Base-by-base conservation (phyloP, 2,888 invertebrate genomes). In the Agrotis ipsilon region DNA sequence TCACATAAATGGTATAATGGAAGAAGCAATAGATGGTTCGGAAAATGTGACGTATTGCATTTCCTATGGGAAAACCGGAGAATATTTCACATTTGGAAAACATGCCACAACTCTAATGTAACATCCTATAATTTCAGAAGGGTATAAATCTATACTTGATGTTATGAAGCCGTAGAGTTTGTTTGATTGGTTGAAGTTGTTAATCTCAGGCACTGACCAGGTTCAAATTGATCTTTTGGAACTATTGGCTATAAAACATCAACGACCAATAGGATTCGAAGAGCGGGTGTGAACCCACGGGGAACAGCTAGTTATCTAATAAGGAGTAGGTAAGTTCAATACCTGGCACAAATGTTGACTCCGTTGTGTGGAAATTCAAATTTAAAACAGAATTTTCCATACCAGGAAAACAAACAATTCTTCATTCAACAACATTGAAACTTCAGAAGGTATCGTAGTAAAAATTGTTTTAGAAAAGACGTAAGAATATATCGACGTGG, bases 31-130 rank as follows among this genome's bases (percentile, higher is more conserved):
- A 74, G 75, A 60, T 67, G 60, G 55, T 13, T 39, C 60, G 55
- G 68, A 75, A 74, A 80, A 67, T 74, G 27, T 78, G n/a, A 67
- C 51, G 51, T 52, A 65, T 72, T 58, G 63, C 59, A 63, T 73
- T 58, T 18, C 16, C 7, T 14, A n/a, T 0, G 27, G 9, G 43
- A 57, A 51, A 79, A 72, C 13, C 19, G 13, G 2, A 1, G 14
- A 21, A 60, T 59, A 46, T 63, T 59, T 51, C 62, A 65, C 51
- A 46, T 49, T 18, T 58, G 11, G 21, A 51, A 21, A 21, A 51
- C 14, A 51, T 21, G 6, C 21, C 39, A 68, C 27, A 48, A 46
- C 60, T 39, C 24, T 69, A n/a, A 2, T n/a, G n/a, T 13, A 27
- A 2, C 5, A 13, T 27, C 11, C 4, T 16, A 5, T 52, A 24